Percentiles rank a stretch among this genome's conserved stretches.
These are phyloP conservation scores for Ginglymostoma cirratum DNA, from an alignment of 2,113 vertebrate genomes.

Conservation along the genomic window DNA sequence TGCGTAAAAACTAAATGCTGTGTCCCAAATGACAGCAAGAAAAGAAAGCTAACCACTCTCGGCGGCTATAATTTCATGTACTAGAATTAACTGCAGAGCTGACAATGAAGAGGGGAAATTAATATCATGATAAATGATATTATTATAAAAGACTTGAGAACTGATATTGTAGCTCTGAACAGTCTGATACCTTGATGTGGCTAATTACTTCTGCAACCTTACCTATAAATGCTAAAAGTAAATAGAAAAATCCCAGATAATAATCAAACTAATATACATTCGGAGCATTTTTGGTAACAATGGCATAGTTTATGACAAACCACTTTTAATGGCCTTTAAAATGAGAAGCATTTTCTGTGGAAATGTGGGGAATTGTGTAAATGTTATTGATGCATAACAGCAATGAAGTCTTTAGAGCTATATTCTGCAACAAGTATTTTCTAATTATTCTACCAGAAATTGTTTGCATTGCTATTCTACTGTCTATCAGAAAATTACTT, in stretches of 20 bases:
- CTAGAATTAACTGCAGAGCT: conserved; percentile 30
- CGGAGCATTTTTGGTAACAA: neutral
- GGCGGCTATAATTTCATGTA: conserved; percentile 35
- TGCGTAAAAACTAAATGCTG: conserved; percentile 14
- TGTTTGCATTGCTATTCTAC: conserved; percentile 31
- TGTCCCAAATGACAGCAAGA: conserved; percentile 23
- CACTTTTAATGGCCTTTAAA: neutral
- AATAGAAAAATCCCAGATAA: neutral
- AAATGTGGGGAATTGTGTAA: conserved; percentile 3
- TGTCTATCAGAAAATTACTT: conserved; percentile 32
- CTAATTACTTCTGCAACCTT: conserved; percentile 39
- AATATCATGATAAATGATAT: conserved; percentile 38
- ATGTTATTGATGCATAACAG: neutral
- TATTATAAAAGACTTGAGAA: conserved; percentile 41
- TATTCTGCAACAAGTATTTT: neutral
- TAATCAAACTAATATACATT: conserved; percentile 1
- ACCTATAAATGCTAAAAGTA: conserved; percentile 32
- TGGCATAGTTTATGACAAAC: neutral
- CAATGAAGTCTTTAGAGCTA: neutral
- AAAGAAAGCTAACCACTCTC: conserved; percentile 35
- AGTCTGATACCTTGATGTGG: conserved; percentile 36
- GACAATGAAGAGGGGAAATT: conserved; percentile 37
- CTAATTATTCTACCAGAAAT: conserved; percentile 27
- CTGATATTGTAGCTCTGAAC: conserved; percentile 38
- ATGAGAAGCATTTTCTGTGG: neutral